A percentile compares a stretch with the other conserved stretches of the same genome.
Evolutionary conservation across 2,888 invertebrate genomes (phyloP).

Genomic region (Campoletis raptor): DNA sequence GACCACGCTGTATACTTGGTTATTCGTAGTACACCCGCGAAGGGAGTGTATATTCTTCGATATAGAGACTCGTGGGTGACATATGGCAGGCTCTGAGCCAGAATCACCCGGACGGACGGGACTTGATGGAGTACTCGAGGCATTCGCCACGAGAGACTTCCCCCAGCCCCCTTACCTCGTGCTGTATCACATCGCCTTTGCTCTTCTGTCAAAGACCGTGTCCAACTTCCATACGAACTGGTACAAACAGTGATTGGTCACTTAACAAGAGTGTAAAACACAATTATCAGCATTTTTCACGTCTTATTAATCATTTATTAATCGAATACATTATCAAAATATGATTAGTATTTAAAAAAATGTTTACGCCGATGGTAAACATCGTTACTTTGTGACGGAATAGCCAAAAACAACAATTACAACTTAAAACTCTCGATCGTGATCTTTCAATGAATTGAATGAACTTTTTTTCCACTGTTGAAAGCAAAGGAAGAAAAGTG

Average conservation of each 20-base stretch:
- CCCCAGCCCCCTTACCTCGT: slow-evolving; percentile 19
- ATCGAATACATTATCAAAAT: not conserved
- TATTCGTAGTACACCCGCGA: slow-evolving; percentile 37
- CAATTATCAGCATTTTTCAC: not conserved
- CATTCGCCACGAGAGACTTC: slow-evolving; percentile 74
- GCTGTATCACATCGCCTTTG: slow-evolving; percentile 38
- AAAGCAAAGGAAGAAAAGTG: not conserved
- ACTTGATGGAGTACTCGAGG: slow-evolving; percentile 82
- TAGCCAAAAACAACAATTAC: not conserved
- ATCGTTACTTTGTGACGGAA: not conserved
- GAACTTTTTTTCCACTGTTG: not conserved
- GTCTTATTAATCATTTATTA: not conserved
- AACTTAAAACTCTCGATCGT: not conserved
- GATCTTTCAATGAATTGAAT: not conserved
- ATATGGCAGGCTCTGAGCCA: slow-evolving; percentile 81
- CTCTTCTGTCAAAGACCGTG: slow-evolving; percentile 39
- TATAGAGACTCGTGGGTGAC: slow-evolving; percentile 79
- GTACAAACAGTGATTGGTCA: slow-evolving; percentile 28
- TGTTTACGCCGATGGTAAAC: not conserved
- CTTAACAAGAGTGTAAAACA: not conserved
- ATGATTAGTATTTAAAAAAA: not conserved
- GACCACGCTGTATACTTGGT: not conserved
- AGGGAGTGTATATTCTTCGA: slow-evolving; percentile 55
- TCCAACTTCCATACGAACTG: slow-evolving; percentile 9
- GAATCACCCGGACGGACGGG: slow-evolving; percentile 79